Conservation (phyloP, 2,888 invertebrate genomes). For the Rhingia rostrata region DNA sequence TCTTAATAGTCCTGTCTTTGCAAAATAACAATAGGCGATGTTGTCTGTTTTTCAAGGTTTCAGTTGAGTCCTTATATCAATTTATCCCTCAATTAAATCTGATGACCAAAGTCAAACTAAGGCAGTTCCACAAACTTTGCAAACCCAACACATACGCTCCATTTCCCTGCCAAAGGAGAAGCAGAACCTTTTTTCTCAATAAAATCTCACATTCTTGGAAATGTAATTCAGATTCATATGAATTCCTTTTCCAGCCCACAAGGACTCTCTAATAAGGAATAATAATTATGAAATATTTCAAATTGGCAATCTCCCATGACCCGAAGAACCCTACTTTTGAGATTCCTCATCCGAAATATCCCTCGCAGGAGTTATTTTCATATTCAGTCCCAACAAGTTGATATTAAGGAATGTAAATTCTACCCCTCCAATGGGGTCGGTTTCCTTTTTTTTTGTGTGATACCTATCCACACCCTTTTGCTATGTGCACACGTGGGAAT, state of each 20-base stretch:
- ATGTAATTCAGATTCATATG: constrained; percentile 17
- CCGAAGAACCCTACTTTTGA: constrained; percentile 16
- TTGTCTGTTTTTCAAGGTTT: no score
- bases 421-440: constrained; percentile 3
- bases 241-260: constrained; percentile 1
- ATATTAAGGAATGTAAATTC: constrained; percentile 55
- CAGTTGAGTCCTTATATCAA: no score
- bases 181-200: not conserved
- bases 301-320: constrained; percentile 55
- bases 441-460: not conserved
- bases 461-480: constrained; percentile 6
- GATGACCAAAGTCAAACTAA: no score
- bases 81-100: no score
- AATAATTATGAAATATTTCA: constrained; percentile 62
- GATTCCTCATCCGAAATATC: constrained; percentile 10
- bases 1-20: no score
- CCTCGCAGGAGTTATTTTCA: constrained; percentile 25
- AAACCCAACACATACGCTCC: no score
- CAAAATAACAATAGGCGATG: no score
- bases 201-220: constrained; percentile 21
- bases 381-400: constrained; percentile 26
- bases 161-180: no score
- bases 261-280: constrained; percentile 27
- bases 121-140: no score
- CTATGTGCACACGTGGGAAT: constrained; percentile 24